Conservation (phyloP, 2,113 vertebrate genomes). For the Octodon degus region DNA sequence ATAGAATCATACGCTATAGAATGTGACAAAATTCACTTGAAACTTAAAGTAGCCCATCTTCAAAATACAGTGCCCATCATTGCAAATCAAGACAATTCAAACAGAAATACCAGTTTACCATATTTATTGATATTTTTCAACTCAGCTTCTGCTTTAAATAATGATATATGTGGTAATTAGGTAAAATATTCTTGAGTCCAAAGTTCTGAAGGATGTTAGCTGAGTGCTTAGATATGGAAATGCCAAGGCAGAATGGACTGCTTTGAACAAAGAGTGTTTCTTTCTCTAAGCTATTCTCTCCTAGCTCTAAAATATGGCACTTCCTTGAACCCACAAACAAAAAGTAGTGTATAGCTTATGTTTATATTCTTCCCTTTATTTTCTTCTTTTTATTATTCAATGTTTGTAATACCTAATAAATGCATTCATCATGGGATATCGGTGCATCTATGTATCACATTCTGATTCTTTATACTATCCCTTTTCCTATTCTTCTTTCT, state of each 20-base stretch:
- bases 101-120: not conserved
- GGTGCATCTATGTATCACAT: not conserved
- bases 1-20: not conserved
- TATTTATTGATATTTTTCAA: not conserved
- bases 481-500: not conserved
- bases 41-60: not conserved
- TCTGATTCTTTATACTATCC: not conserved
- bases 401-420: not conserved
- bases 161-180: not conserved
- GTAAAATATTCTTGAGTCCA: not conserved
- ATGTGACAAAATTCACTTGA: slow-evolving; percentile 12
- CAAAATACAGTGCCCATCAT: not conserved
- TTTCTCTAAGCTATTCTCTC: not conserved
- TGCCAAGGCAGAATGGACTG: not conserved
- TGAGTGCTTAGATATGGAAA: not conserved
- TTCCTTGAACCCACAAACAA: slow-evolving; percentile 28
- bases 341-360: not conserved
- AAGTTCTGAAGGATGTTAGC: not conserved
- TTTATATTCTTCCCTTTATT: not conserved
- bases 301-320: not conserved
- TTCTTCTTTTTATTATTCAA: not conserved
- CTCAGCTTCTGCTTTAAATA: not conserved
- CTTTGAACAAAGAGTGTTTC: not conserved
- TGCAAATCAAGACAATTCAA: slow-evolving; percentile 25
- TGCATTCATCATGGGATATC: not conserved